Base-by-base conservation (phyloP, 2,888 invertebrate species). In the Drosophila histrio region DNA sequence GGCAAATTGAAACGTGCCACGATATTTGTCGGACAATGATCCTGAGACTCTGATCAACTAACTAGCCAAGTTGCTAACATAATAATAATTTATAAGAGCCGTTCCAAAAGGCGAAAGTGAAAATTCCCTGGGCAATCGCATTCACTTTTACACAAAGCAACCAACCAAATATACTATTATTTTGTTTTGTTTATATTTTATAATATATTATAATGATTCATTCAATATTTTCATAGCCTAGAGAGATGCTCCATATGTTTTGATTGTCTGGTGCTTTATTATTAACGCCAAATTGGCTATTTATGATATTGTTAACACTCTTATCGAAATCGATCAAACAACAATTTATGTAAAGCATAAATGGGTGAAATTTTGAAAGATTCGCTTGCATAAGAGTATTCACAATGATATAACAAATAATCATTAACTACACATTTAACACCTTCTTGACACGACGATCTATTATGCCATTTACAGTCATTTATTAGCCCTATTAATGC, bases 291-390 rank as follows among this genome's bases (percentile, higher is more conserved):
- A 63, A 61, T 79, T 68, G 41, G 39, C 56, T 41, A 63, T 69
- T 58, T 46, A 72, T 72, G 54, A 81, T 58, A 41, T 43, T 59
- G 58, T 83, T 62, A 62, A 73, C 75, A 65, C 50, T 36, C 32
- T 59, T 62, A 50, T 50, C 22, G 38, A 41, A 39, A 50, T 24
- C 46, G 34, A 47, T 57, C 15, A 41, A 32, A 22, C 30, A 38
- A 3, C 39, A 19, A 54, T 58, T 66, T 74, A 69, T 60, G 66
- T 49, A 60, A 78, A 65, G 50, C 41, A 11, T 8, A 39, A 72
- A 6, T 28, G 44, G 58, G 82, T 63, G 87, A 83, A 83, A 87
- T 62, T 69, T 75, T 39, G 4, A 9, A 19, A 8, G 30, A 49
- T 32, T 47, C 52, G 21, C 64, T 70, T 75, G 50, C 65, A 54